Base-by-base conservation (phyloP, 2,113 vertebrate species). In the Cynoglossus semilaevis region DNA sequence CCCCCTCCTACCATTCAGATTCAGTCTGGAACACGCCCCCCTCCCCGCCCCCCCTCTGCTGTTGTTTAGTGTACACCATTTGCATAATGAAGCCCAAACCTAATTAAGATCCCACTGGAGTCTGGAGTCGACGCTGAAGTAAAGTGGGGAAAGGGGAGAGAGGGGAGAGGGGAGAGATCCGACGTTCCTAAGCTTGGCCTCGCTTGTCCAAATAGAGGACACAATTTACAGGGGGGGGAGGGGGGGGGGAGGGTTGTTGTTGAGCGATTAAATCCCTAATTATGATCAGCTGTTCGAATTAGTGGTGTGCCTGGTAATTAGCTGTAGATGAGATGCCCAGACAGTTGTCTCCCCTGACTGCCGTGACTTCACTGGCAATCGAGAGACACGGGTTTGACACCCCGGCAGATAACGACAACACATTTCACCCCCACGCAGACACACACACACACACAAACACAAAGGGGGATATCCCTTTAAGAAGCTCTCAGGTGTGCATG, bases 41-140 rank as follows among this genome's bases (percentile, higher is more conserved):
- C 82, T 82, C 86, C 77, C 65, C 72, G 69, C 83, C 86, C 83
- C 86, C 82, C 82, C 83, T 87, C 77, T 67, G 76, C 86, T 83
- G 85, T 85, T 83, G 77, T 84, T 88, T 84, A 88, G 84, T 87
- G 80, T 86, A 87, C 85, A 74, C 85, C 85, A 88, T 89, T 89
- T 89, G 82, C 88, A 88, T 88, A 89, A 89, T 89, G 88, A 86
- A 87, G 85, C 81, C 80, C 68, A 42, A 72, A 78, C 82, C 86
- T 89, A 88, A 89, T 89, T 89, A 89, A 87, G 88, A 88, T 89
- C 86, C 86, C 86, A 81, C 80, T 76, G 86, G 82, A 88, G 86
- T 89, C 86, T 89, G 86, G 82, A 81, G 87, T 76, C 78, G 77
- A 77, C 79, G 75, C 86, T 80, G 85, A 77, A 85, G 81, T 65